Conservation (phyloP, 2,888 invertebrate species). For the Drosophila seclusa region DNA sequence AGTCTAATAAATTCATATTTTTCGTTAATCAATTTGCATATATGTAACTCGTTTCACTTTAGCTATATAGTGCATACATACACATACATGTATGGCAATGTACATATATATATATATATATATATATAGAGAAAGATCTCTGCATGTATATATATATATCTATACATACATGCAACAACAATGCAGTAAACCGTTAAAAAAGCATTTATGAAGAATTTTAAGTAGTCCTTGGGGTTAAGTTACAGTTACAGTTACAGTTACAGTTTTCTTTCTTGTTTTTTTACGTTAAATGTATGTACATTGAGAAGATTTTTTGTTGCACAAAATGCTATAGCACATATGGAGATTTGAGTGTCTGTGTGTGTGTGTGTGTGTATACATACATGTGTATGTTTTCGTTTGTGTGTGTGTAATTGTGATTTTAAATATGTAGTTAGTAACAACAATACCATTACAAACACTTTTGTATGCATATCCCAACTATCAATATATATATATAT, state of each 20-base stretch:
- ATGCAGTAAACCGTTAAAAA: slow-evolving; percentile 38
- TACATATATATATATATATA: background rate
- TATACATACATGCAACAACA: slow-evolving; percentile 41
- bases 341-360: slow-evolving; percentile 59
- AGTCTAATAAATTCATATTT: slow-evolving; percentile 81
- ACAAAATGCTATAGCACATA: slow-evolving; percentile 71
- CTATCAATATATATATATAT: slow-evolving; percentile 30
- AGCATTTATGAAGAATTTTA: slow-evolving; percentile 44
- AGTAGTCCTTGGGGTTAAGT: slow-evolving; percentile 51
- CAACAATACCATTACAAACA: slow-evolving; percentile 37
- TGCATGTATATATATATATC: background rate
- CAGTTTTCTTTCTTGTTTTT: slow-evolving; percentile 14
- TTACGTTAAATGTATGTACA: slow-evolving; percentile 43
- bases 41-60: slow-evolving; percentile 22
- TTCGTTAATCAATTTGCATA: slow-evolving; percentile 65
- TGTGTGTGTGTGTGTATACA: slow-evolving; percentile 21
- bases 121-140: slow-evolving; percentile 7
- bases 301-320: slow-evolving; percentile 50
- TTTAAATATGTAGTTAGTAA: slow-evolving; percentile 29
- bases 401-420: slow-evolving; percentile 24
- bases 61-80: slow-evolving; percentile 42
- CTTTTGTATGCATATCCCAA: slow-evolving; percentile 7
- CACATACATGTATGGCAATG: slow-evolving; percentile 13
- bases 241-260: slow-evolving; percentile 22
- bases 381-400: slow-evolving; percentile 30